Percentiles rank a stretch among this genome's conserved stretches.
Conservation (phyloP, 2,113 vertebrate species). For the Indicator maculatus region DNA sequence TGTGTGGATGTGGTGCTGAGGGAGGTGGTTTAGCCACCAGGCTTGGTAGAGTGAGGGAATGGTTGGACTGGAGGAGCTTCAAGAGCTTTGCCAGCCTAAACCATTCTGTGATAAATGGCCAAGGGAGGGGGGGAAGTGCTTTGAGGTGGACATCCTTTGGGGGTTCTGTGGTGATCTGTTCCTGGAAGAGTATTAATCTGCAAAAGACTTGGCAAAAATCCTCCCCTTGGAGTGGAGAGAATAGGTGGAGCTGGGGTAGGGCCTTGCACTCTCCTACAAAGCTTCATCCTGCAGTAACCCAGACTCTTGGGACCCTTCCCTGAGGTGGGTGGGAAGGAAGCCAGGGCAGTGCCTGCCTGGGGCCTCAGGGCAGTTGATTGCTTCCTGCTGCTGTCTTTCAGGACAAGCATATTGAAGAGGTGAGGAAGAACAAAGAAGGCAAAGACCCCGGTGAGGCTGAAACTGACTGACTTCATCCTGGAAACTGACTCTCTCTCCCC, state of each 20-base stretch:
- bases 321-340: neutral
- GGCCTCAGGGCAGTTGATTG: neutral
- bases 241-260: neutral
- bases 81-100: too few species aligned
- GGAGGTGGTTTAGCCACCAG: too few species aligned
- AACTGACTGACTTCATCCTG: conserved; percentile 73
- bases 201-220: too few species aligned
- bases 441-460: conserved; percentile 87
- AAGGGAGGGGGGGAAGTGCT: accelerated
- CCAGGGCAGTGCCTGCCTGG: neutral
- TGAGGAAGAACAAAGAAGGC: conserved; percentile 92
- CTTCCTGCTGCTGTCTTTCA: conserved; percentile 54
- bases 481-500: conserved; percentile 79
- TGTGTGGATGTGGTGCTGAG: too few species aligned
- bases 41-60: too few species aligned
- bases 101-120: too few species aligned
- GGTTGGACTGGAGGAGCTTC: too few species aligned
- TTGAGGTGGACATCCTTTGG: accelerated
- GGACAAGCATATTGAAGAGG: conserved; percentile 96
- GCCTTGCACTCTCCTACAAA: accelerated
- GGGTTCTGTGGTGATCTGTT: neutral
- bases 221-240: too few species aligned
- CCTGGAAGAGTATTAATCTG: neutral
- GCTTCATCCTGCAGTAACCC: neutral
- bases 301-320: accelerated